Conservation (phyloP, 2,888 invertebrate species). For the Apodemia zela region DNA sequence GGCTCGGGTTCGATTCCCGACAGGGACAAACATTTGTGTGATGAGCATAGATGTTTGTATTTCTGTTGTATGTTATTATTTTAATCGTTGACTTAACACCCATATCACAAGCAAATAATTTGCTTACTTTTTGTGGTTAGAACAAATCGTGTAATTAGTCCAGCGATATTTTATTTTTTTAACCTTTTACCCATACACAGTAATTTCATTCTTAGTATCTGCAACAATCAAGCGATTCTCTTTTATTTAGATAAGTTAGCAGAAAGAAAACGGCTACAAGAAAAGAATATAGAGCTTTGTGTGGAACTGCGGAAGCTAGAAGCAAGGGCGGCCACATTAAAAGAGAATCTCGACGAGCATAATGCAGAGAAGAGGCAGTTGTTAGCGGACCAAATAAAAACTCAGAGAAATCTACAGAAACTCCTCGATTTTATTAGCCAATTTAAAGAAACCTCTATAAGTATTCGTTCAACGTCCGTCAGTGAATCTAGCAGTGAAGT, state of each 20-base stretch:
- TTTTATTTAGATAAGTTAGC: slow-evolving; percentile 61
- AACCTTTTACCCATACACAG: too few relatives aligned
- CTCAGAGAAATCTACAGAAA: slow-evolving; percentile 71
- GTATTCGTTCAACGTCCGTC: slow-evolving; percentile 58
- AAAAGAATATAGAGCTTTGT: slow-evolving; percentile 68
- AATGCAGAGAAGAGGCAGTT: slow-evolving; percentile 69
- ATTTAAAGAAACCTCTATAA: slow-evolving; percentile 70
- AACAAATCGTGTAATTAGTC: too few relatives aligned
- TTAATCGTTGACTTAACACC: too few relatives aligned
- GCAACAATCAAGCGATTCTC: background rate
- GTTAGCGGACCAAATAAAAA: slow-evolving; percentile 68
- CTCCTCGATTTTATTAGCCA: slow-evolving; percentile 73
- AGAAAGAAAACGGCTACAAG: slow-evolving; percentile 66
- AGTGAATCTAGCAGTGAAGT: slow-evolving; percentile 67
- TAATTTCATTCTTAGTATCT: too few relatives aligned
- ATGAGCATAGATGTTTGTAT: too few relatives aligned
- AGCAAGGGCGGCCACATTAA: slow-evolving; percentile 61
- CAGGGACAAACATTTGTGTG: too few relatives aligned
- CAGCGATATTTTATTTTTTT: too few relatives aligned
- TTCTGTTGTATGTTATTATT: too few relatives aligned
- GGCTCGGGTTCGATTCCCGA: too few relatives aligned
- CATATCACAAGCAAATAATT: too few relatives aligned
- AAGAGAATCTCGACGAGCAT: slow-evolving; percentile 70
- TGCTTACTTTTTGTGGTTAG: too few relatives aligned
- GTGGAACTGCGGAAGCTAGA: slow-evolving; percentile 68